Evolutionary conservation across 2,113 vertebrate genomes (phyloP).

Genomic region (Mixornis gularis): DNA sequence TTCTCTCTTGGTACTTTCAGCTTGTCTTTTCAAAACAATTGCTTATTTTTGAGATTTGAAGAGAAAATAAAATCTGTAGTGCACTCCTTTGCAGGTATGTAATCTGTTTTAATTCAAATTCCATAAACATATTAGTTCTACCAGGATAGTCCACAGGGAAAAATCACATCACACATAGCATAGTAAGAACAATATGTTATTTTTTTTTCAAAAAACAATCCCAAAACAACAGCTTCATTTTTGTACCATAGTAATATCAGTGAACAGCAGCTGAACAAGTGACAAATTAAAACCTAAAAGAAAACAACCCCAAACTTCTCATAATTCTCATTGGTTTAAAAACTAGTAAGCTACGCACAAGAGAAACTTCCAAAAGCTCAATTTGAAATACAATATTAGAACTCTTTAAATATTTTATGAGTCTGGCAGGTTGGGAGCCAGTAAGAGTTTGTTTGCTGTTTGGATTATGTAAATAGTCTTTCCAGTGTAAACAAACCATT

Average conservation of each 20-base stretch:
- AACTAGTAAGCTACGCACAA: background rate
- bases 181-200: constrained; percentile 1
- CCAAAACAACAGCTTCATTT: constrained; percentile 23
- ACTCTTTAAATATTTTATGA: background rate
- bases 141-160: constrained; percentile 39
- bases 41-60: background rate
- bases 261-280: constrained; percentile 65
- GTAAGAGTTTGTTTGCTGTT: background rate
- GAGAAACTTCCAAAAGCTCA: background rate
- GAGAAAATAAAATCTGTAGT: background rate
- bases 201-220: constrained; percentile 6
- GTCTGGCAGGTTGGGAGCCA: background rate
- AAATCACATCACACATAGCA: constrained; percentile 54
- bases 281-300: background rate
- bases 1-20: background rate
- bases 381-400: background rate
- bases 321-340: background rate
- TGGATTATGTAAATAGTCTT: background rate
- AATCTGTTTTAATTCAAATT: constrained; percentile 62
- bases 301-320: background rate
- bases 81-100: constrained; percentile 38
- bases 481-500: background rate
- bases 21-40: background rate
- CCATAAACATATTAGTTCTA: constrained; percentile 38
- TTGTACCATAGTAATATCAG: constrained; percentile 28